Base-by-base conservation (phyloP, 2,113 vertebrate species). In the Pardalotus punctatus region DNA sequence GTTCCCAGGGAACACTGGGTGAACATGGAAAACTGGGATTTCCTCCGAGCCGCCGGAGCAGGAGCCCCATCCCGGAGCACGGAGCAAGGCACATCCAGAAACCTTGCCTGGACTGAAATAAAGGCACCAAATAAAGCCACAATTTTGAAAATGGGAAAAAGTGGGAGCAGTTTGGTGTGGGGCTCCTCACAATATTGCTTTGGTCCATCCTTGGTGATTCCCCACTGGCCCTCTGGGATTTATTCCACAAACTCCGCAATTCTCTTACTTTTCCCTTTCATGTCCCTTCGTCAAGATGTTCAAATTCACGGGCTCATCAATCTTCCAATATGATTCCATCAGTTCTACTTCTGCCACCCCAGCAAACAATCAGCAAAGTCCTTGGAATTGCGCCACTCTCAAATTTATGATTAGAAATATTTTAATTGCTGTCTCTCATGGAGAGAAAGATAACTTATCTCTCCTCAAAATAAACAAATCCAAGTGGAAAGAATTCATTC, bases 391-490 rank as follows among this genome's bases (percentile, higher is more conserved):
- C 74, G 78, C 18, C 72, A 73, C 36, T 77, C 56, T 88, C 82
- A 4, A 10, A 64, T 74, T 81, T 71, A 81, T 67, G 88, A 95
- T 92, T 71, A 90, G 85, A 95, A 77, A 57, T 89, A 77, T 38
- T 95, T 94, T 82, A 92, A 94, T 86, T 48, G 10, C 60, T 42
- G 51, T 69, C 57, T 81, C 83, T 60, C 53, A 20, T 31, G 48
- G 80, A 65, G 87, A 72, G 58, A 28, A 47, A 96, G 96, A 96
- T 94, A 94, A 92, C 65, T 93, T 97, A 96, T 95, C 95, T 96
- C 65, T 25, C 60, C 51, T 42, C 40, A 91, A 95, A 95, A 89
- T 65, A 96, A 95, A 89, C 81, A 87, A 91, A 88, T 38, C 88
- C 92, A 87, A 94, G 81, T 85, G 86, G 88, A 91, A 95, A 66